Evolutionary conservation across 2,888 invertebrate genomes (phyloP), one percentile per base, ranked within the genome.

Genomic region (Heterodera filipjevi): DNA sequence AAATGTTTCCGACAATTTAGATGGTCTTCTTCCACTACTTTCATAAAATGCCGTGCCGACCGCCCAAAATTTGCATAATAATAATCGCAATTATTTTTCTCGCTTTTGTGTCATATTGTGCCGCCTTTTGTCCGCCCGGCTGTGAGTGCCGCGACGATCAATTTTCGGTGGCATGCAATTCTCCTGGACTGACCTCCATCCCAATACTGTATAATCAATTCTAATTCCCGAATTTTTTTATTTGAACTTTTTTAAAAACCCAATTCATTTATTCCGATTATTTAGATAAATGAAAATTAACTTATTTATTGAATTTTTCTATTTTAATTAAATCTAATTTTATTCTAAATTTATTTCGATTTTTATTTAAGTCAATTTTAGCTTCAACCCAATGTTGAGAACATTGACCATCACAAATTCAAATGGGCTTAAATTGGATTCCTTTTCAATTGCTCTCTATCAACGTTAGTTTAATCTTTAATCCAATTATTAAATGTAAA

Each of bases 51-150:
- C 59, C 3, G n/a, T 59, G n/a, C 59, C 59, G 59, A 59, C n/a
- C n/a, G n/a, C n/a, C n/a, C 59, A 59, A 59, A 59, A 59, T 59
- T 59, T 59, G 59, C 59, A 59, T 59, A 59, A 59, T 53, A 53
- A 53, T 59, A 16, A 22, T 59, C 59, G 59, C 59, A 33, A 35
- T 73, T 49, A 73, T 46, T 73, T 44, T 73, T 73, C n/a, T 35
- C 64, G 35, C 35, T 53, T 53, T 77, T 49, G 72, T 64, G n/a
- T 44, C 77, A 19, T n/a, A 64, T n/a, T 46, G 46, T 66, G 46
- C 64, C 59, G 76, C 79, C 32, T 75, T 75, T 75, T 75, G 75
- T 75, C 75, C 75, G 30, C 33, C 75, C 16, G 75, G 75, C 66
- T 75, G 75, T 59, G 75, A 75, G 68, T 75, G 75, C 68, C 66